Base-by-base conservation (phyloP, 2,888 invertebrate species). In the Conomelus anceps region DNA sequence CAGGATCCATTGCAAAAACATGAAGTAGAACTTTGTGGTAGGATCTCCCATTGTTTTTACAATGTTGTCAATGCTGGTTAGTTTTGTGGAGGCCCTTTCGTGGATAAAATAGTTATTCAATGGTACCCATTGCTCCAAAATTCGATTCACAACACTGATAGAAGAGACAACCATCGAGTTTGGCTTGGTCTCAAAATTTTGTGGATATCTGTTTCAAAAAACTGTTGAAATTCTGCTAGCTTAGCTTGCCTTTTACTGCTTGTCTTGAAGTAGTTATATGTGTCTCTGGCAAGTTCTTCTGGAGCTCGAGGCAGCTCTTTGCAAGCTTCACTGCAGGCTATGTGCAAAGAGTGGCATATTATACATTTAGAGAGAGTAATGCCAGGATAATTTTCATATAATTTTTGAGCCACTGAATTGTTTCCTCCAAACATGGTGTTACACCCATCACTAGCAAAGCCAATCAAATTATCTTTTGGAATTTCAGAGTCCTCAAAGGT, bases 371-470 rank as follows among this genome's bases (percentile, higher is more conserved):
- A 84, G 24, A 92, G 90, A 84, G 91, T 90, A 84, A 93, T 92
- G 17, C 92, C 91, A 9, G 92, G 92, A 86, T 91, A 90, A 63
- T 88, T 41, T 90, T 90, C 88, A 90, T 91, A 91, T 17, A 93
- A 91, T 88, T 91, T 91, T 22, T 90, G 90, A 22, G 92, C 92
- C 0, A 93, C 92, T 6, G 92, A 92, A 89, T 92, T 92, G n/a
- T 92, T 89, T 89, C 90, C 85, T 0, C 92, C 92, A 13, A 92
- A 91, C 92, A 93, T 93, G 17, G 91, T 91, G 89, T 92, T 93
- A 23, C 92, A 92, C 0, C 92, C 92, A 89, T 92, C 92, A n/a
- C 92, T 92, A 0, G 91, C 92, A 91, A 93, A 93, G 7, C 93
- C 92, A n/a, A 93, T 91, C 24, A 93, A 90, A 87, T 93, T 92